Percentiles rank a stretch among this genome's conserved stretches.
phyloP scores from a whole-genome alignment of 2,888 invertebrate genomes.

The Pasiphila rectangulata region DNA sequence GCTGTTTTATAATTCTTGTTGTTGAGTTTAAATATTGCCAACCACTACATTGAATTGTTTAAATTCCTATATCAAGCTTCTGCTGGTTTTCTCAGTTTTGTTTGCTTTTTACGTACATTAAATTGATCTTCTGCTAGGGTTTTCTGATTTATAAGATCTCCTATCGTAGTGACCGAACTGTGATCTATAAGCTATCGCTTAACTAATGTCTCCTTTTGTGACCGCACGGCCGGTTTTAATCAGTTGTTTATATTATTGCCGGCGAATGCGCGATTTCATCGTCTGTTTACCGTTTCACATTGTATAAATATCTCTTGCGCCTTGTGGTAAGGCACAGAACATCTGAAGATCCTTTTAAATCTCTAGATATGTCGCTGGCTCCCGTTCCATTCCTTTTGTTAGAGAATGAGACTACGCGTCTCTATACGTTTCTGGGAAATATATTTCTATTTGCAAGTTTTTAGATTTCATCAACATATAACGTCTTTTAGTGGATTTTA shows the following conservation, averaged over 20 bases:
- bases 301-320: conserved; percentile 42
- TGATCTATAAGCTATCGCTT: conserved; percentile 39
- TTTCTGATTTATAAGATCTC: too few species aligned
- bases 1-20: too few species aligned
- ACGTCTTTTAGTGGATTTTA: too few species aligned
- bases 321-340: conserved; percentile 17
- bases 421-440: neutral
- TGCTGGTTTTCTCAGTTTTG: too few species aligned
- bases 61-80: too few species aligned
- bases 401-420: neutral
- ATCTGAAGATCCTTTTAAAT: conserved; percentile 22
- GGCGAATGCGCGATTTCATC: conserved; percentile 71
- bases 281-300: conserved; percentile 73
- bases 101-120: too few species aligned
- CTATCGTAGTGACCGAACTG: conserved; percentile 3
- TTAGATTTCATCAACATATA: too few species aligned
- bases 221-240: conserved; percentile 68
- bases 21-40: too few species aligned
- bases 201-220: conserved; percentile 79
- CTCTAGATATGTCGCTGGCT: conserved; percentile 12
- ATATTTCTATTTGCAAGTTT: too few species aligned
- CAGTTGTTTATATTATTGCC: conserved; percentile 79
- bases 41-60: too few species aligned
- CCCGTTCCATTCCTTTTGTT: conserved; percentile 6
- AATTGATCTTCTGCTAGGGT: too few species aligned